Evolutionary conservation across 2,888 invertebrate species (phyloP), one percentile per base, ranked within the genome.

Genomic region (Chromoteleia sp.): DNA sequence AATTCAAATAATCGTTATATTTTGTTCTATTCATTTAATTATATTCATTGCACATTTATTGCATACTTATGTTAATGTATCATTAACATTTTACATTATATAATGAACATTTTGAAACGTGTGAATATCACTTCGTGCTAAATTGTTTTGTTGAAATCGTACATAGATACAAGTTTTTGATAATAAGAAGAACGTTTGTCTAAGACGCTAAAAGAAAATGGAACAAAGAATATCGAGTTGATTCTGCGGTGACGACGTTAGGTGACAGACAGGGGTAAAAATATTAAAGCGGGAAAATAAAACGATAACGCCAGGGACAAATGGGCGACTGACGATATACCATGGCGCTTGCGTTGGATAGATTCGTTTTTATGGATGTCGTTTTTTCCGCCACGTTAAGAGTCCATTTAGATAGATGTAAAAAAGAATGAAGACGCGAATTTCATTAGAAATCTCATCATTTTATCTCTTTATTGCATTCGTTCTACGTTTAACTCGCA

Each of bases 311-410:
- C 33, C 1, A 8, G 33, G 71, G 76, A 82, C 75, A 81, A 83
- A 85, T 81, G 74, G 77, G 59, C 50, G 67, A 54, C 54, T 41
- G 58, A 45, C 30, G 75, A 68, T 78, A 67, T 43, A 65, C 52
- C 59, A 70, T 77, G 71, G 71, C 61, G 68, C 56, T 54, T 45
- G 70, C 19, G 56, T 50, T 33, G 50, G 65, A 74, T 73, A 59
- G 77, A 77, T 73, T 74, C 48, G 50, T 73, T 85, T 83, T 85
- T 85, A 85, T 81, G 70, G 61, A 59, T 56, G 77, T 67, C 73
- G 65, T 84, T 82, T 73, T 77, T 83, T 83, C 83, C 80, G 74
- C 76, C 80, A 84, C 86, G 80, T 85, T 84, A 83, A 83, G 77
- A 83, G 82, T 68, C 80, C 82, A 84, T 85, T 83, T 70, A 41